Percentiles rank a stretch among this genome's conserved stretches.
These are phyloP conservation scores for Scylla paramamosain DNA, from an alignment of 1,140 invertebrate genomes.

Conservation along the genomic window DNA sequence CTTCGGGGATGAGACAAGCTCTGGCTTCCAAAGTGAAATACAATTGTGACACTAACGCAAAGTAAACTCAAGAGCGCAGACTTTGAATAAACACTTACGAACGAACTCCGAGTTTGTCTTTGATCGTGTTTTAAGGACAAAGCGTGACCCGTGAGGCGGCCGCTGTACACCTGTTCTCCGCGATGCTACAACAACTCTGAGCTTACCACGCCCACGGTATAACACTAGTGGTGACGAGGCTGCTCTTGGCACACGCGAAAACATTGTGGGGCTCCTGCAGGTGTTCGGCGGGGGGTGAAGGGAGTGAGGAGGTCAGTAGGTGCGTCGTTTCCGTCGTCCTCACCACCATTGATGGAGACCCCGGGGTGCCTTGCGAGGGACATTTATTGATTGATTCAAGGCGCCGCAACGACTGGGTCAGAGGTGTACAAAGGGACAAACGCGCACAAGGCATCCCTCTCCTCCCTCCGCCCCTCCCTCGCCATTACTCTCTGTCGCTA, in stretches of 20 bases:
- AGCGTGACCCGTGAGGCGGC: neutral
- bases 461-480: neutral
- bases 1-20: no score
- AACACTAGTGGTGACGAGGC: neutral
- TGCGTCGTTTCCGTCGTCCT: neutral
- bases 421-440: no score
- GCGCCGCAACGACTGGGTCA: no score
- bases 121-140: no score
- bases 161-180: neutral
- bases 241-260: neutral
- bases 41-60: no score
- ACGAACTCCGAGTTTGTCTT: no score
- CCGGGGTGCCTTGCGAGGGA: neutral
- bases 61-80: no score
- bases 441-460: neutral
- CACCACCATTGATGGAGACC: neutral
- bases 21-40: no score
- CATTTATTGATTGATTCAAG: no score
- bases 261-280: neutral
- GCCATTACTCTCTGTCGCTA: neutral
- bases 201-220: neutral
- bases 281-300: neutral
- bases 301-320: neutral
- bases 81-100: no score
- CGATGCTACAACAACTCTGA: neutral